Percentiles rank a stretch among this genome's conserved stretches.
phyloP scores from a whole-genome alignment of 2,797 vertebrate species.

The Oreochromis grahami region DNA sequence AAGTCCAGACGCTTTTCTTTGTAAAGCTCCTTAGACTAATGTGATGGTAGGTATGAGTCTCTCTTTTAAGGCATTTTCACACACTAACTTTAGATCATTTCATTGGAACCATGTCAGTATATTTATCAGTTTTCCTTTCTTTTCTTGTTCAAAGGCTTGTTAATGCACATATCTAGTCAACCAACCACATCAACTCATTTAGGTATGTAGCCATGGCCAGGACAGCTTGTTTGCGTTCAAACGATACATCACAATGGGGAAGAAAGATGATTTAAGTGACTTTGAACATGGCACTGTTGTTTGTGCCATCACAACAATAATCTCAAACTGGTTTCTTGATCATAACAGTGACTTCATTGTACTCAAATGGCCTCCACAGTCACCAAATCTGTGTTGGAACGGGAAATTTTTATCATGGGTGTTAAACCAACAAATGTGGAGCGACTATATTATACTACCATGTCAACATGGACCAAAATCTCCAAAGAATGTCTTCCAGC shows the following conservation, averaged over 20 bases:
- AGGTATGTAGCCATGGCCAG: neutral
- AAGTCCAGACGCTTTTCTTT: too few species aligned
- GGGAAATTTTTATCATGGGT: neutral
- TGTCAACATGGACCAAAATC: neutral
- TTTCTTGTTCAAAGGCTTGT: neutral
- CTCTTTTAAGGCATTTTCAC: neutral
- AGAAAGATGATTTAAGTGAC: neutral
- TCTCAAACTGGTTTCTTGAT: neutral
- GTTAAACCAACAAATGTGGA: neutral
- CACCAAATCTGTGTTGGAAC: neutral
- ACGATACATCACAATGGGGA: neutral
- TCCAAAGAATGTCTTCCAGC: neutral
- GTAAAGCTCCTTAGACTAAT: neutral
- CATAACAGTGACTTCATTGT: neutral
- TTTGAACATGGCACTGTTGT: neutral
- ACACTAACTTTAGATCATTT: neutral
- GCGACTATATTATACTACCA: neutral
- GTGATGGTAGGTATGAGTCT: neutral
- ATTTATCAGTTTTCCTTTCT: neutral
- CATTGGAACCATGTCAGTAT: neutral
- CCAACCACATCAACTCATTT: neutral
- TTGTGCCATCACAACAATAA: neutral
- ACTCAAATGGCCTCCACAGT: neutral
- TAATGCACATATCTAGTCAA: neutral
- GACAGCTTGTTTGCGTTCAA: rapidly evolving